Conservation (phyloP, 1,140 invertebrate species). For the Cydia strobilella region DNA sequence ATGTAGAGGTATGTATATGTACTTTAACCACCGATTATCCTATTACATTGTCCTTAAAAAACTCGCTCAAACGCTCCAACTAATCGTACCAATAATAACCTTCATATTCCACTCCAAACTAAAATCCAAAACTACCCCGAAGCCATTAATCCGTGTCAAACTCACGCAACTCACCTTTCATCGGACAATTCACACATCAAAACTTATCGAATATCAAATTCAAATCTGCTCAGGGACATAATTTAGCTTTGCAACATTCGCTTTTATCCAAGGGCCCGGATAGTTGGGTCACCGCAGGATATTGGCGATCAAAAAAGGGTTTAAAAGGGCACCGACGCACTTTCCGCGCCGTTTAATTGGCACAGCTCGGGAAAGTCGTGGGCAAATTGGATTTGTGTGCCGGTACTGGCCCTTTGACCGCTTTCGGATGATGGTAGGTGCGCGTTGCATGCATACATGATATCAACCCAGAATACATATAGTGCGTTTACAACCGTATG, state of each 20-base stretch:
- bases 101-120: neutral
- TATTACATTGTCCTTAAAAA: neutral
- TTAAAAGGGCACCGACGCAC: conserved; percentile 35
- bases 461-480: too few species aligned
- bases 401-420: conserved; percentile 31
- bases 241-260: conserved; percentile 31
- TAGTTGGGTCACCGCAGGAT: conserved; percentile 27
- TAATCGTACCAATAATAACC: neutral
- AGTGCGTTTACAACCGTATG: too few species aligned
- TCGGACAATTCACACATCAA: conserved; percentile 26
- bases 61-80: neutral
- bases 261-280: conserved; percentile 26
- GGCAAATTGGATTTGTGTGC: conserved; percentile 35
- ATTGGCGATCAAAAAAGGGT: conserved; percentile 40
- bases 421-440: conserved; percentile 1
- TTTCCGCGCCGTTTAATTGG: conserved; percentile 40
- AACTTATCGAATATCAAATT: conserved; percentile 33
- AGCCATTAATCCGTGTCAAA: conserved; percentile 14
- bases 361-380: conserved; percentile 34
- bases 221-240: conserved; percentile 23
- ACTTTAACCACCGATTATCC: too few species aligned
- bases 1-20: too few species aligned
- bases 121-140: conserved; percentile 14
- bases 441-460: neutral
- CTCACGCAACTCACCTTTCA: conserved; percentile 22